phyloP scores from a whole-genome alignment of 2,888 invertebrate genomes.

The Phalangium opilio region DNA sequence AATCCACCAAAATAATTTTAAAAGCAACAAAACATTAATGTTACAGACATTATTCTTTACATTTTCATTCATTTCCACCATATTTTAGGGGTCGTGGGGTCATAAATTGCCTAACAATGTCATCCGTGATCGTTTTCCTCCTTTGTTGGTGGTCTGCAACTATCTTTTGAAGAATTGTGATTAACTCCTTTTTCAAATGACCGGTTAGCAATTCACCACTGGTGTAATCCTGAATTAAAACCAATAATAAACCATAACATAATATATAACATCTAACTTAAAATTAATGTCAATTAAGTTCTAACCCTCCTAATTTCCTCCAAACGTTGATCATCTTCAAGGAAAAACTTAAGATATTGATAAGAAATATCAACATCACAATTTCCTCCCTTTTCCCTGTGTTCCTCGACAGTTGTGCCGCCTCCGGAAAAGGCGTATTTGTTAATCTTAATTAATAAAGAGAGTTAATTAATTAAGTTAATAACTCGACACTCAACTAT shows the following conservation, averaged over 20 bases:
- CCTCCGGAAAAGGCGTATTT: conserved; percentile 99
- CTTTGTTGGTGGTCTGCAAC: conserved; percentile 66
- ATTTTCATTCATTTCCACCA: no score
- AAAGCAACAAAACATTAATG: no score
- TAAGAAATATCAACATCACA: conserved; percentile 89
- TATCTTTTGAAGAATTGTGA: conserved; percentile 60
- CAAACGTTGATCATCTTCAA: conserved; percentile 77
- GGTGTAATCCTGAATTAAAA: conserved; percentile 49
- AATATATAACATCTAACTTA: neutral
- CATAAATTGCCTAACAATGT: conserved; percentile 66
- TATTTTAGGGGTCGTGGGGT: conserved; percentile 46
- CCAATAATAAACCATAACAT: neutral
- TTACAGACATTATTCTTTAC: no score
- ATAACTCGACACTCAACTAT: conserved; percentile 5
- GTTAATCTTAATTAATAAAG: conserved; percentile 42
- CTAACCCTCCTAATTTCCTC: conserved; percentile 50
- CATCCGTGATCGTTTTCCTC: conserved; percentile 65
- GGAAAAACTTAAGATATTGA: conserved; percentile 85
- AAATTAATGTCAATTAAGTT: neutral
- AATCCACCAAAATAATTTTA: no score
- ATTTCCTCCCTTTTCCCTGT: conserved; percentile 64
- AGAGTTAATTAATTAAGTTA: conserved; percentile 9
- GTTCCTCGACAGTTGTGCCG: conserved; percentile 80
- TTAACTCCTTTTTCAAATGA: conserved; percentile 79
- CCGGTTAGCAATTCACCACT: conserved; percentile 83